Base-by-base conservation (phyloP, 1,140 invertebrate genomes). In the Patella vulgata region DNA sequence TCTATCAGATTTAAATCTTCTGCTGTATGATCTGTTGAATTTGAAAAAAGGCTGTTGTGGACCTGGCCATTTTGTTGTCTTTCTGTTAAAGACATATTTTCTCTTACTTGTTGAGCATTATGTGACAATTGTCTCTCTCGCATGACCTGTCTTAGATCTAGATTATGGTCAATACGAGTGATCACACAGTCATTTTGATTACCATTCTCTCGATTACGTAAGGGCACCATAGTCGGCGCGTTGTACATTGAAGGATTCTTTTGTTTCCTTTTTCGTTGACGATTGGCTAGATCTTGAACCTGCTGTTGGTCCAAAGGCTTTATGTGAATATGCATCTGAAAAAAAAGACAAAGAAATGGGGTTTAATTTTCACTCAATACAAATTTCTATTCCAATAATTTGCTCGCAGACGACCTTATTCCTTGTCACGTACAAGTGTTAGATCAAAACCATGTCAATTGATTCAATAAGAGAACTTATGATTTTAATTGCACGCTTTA, bases 301-400 rank as follows among this genome's bases (percentile, higher is more conserved):
- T 61, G 43, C 25, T 48, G 54, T 23, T 65, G 58, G 21, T 63
- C 60, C 6, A 71, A 43, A 14, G 63, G 63, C 44, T 71, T 75
- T 59, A 72, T 69, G 59, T 75, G 73, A 19, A 75, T 57, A 52
- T 75, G 73, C 70, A 73, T 75, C 73, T 75, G 54, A 48, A 46
- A 66, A n/a, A 31, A 57, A 52, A 64, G n/a, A 21, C 25, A 14
- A 30, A 28, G 51, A 2, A 40, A 36, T 19, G 14, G 14, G n/a
- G n/a, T n/a, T n/a, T n/a, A n/a, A n/a, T n/a, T n/a, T n/a, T n/a
- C n/a, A n/a, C n/a, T n/a, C n/a, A n/a, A n/a, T n/a, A n/a, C n/a
- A n/a, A n/a, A n/a, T n/a, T n/a, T n/a, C 11, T 14, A 14, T 23
- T 12, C 28, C 0, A 42, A 23, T 3, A 28, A 4, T 11, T 25